Evolutionary conservation across 2,797 vertebrate genomes (phyloP).

Genomic region (Sitta carolinensis): DNA sequence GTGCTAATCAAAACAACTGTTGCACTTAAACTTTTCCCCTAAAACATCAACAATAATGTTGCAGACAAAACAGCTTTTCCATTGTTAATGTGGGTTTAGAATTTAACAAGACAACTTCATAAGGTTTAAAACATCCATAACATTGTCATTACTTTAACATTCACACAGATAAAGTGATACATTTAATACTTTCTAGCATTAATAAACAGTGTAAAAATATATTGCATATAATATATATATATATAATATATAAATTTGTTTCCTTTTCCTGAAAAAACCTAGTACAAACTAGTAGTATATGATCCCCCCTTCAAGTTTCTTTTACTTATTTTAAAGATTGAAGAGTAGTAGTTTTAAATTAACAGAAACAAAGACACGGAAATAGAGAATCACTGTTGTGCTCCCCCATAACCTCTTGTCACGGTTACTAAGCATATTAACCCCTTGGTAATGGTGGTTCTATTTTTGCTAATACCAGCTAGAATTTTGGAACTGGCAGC

Average conservation of each 20-base stretch:
- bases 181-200: conserved; percentile 66
- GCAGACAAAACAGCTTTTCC: conserved; percentile 34
- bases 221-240: conserved; percentile 68
- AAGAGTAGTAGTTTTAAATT: conserved; percentile 68
- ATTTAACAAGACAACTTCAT: conserved; percentile 48
- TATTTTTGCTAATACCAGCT: background rate
- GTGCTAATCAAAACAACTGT: conserved; percentile 47
- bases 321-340: conserved; percentile 68
- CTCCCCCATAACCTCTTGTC: background rate
- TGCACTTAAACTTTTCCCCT: conserved; percentile 9
- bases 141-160: conserved; percentile 48
- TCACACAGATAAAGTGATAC: conserved; percentile 67
- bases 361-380: conserved; percentile 46
- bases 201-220: conserved; percentile 80
- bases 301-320: conserved; percentile 76
- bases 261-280: conserved; percentile 75
- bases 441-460: background rate
- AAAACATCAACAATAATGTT: conserved; percentile 35
- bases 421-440: background rate
- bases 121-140: conserved; percentile 47
- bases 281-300: conserved; percentile 74
- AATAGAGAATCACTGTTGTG: conserved; percentile 32
- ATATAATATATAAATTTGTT: conserved; percentile 63
- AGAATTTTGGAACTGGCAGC: conserved; percentile 28
- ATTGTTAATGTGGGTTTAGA: conserved; percentile 47